Conservation (phyloP, 2,113 vertebrate genomes). For the Trematocara variabile region DNA sequence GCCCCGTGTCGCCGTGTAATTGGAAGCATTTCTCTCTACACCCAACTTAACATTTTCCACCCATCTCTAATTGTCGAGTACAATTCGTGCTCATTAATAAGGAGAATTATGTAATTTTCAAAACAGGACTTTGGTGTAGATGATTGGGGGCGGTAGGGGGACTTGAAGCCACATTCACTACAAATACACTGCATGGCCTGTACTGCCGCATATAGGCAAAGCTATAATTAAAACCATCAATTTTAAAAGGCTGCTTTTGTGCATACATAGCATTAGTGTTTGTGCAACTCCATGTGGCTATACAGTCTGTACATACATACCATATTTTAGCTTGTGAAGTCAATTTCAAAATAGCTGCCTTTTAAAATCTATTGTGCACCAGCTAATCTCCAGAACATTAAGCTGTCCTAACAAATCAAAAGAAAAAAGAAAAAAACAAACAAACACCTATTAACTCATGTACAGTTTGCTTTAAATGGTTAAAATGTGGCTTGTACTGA, state of each 20-base stretch:
- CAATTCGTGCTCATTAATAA: constrained; percentile 63
- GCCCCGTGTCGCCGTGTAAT: constrained; percentile 64
- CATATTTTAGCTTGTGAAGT: neutral
- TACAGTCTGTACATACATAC: neutral
- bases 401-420: neutral
- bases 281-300: neutral
- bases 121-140: constrained; percentile 46
- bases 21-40: constrained; percentile 63
- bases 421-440: neutral
- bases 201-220: constrained; percentile 10
- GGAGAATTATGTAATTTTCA: constrained; percentile 65
- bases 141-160: neutral
- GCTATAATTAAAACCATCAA: constrained; percentile 45
- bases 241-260: constrained; percentile 17
- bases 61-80: constrained; percentile 65
- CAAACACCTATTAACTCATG: neutral
- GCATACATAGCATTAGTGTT: constrained; percentile 6
- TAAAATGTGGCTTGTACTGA: neutral
- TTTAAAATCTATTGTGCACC: neutral
- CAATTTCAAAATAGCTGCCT: neutral
- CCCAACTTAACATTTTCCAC: constrained; percentile 68
- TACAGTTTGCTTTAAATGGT: neutral
- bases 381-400: neutral
- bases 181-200: neutral
- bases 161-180: constrained; percentile 2